phyloP scores from a whole-genome alignment of 2,888 invertebrate genomes.

The Euclidia mi region DNA sequence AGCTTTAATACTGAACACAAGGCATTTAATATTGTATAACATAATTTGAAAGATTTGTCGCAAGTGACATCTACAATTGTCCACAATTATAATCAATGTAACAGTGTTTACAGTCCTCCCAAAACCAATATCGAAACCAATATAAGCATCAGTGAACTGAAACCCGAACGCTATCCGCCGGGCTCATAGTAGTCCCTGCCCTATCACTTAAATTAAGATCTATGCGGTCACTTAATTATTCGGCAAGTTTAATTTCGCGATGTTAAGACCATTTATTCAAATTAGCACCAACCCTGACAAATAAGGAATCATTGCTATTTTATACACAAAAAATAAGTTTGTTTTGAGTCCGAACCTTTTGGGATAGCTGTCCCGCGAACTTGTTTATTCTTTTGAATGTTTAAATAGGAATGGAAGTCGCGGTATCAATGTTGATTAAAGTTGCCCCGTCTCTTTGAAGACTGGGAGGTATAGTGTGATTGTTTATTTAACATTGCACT shows the following conservation, averaged over 20 bases:
- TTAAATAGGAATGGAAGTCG: conserved; percentile 2
- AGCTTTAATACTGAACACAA: too few species aligned
- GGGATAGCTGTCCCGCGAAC: background rate
- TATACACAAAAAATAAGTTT: conserved; percentile 49
- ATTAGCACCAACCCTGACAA: conserved; percentile 78
- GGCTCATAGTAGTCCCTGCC: conserved; percentile 17
- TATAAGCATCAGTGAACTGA: background rate
- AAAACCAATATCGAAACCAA: background rate
- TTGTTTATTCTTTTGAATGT: conserved; percentile 4
- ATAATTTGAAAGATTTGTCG: too few species aligned
- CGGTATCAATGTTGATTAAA: background rate
- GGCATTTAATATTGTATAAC: too few species aligned
- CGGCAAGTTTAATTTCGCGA: conserved; percentile 82
- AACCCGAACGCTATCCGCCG: conserved; percentile 4
- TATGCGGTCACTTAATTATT: conserved; percentile 85
- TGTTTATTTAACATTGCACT: background rate
- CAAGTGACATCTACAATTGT: too few species aligned
- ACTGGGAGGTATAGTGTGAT: background rate
- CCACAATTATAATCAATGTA: too few species aligned
- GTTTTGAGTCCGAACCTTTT: conserved; percentile 19
- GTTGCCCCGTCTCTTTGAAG: background rate
- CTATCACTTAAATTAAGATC: conserved; percentile 82
- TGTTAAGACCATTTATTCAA: conserved; percentile 82
- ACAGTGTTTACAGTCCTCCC: too few species aligned
- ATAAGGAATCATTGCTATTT: conserved; percentile 72